Conservation (phyloP, 2,888 invertebrate genomes). For the Papilio elwesi region DNA sequence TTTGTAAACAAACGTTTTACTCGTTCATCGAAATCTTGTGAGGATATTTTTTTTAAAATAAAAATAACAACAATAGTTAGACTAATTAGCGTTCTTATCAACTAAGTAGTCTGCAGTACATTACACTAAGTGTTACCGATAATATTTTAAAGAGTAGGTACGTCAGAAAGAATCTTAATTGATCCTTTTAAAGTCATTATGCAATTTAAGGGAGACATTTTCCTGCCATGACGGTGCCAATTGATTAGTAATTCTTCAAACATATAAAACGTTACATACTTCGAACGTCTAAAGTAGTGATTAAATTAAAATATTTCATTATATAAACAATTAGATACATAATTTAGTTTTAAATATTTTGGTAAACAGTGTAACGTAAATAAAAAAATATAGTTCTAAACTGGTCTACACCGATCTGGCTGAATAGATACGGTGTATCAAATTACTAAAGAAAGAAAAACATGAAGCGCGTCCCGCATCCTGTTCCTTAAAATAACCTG, state of each 20-base stretch:
- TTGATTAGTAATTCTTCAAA: not conserved
- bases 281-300: no score
- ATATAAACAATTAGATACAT: not conserved
- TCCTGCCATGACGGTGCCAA: not conserved
- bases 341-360: not conserved
- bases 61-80: constrained; percentile 6
- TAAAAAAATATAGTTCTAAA: constrained; percentile 1
- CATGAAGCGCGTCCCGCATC: constrained; percentile 57
- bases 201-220: constrained; percentile 4
- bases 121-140: constrained; percentile 3
- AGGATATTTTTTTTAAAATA: no score
- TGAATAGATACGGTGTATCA: constrained; percentile 42
- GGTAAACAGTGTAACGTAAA: not conserved
- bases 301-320: not conserved
- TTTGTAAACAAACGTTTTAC: no score
- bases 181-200: constrained; percentile 18
- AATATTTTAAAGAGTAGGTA: constrained; percentile 14
- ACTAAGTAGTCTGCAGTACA: constrained; percentile 2
- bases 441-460: constrained; percentile 48
- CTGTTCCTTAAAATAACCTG: constrained; percentile 56
- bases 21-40: no score
- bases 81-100: constrained; percentile 24
- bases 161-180: constrained; percentile 8
- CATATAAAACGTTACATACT: no score
- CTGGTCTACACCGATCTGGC: constrained; percentile 27